Conservation (phyloP, 2,888 invertebrate genomes). For the Helobdella robusta region DNA sequence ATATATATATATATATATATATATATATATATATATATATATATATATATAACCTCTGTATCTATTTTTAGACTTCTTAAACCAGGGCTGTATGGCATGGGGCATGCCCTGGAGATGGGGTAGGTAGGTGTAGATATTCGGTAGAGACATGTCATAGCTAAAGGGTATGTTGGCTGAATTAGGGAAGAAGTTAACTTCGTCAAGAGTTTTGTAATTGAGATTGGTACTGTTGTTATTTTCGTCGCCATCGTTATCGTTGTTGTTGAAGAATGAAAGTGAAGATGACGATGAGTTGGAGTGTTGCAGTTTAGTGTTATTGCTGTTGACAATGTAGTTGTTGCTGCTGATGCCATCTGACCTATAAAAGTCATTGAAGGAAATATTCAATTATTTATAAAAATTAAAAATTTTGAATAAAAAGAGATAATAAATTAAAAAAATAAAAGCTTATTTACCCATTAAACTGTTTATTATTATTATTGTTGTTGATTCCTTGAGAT, state of each 20-base stretch:
- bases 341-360: not conserved
- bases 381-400: too few species aligned
- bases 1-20: too few species aligned
- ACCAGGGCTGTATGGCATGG: constrained; percentile 67
- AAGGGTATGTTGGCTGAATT: constrained; percentile 9
- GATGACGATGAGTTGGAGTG: too few species aligned
- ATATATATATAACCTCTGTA: constrained; percentile 54
- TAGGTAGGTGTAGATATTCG: constrained; percentile 73
- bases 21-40: too few species aligned
- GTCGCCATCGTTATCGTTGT: too few species aligned
- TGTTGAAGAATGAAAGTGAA: too few species aligned
- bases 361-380: too few species aligned
- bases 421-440: too few species aligned
- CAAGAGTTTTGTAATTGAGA: too few species aligned
- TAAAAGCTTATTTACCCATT: not conserved
- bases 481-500: not conserved
- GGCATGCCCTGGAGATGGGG: constrained; percentile 75
- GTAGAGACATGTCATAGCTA: constrained; percentile 56
- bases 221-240: too few species aligned
- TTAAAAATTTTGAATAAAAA: too few species aligned
- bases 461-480: not conserved
- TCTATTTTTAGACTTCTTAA: constrained; percentile 65
- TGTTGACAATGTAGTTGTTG: not conserved
- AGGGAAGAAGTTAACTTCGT: not conserved
- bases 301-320: not conserved